phyloP scores from a whole-genome alignment of 2,888 invertebrate genomes.

The Ormyrus nitidulus region DNA sequence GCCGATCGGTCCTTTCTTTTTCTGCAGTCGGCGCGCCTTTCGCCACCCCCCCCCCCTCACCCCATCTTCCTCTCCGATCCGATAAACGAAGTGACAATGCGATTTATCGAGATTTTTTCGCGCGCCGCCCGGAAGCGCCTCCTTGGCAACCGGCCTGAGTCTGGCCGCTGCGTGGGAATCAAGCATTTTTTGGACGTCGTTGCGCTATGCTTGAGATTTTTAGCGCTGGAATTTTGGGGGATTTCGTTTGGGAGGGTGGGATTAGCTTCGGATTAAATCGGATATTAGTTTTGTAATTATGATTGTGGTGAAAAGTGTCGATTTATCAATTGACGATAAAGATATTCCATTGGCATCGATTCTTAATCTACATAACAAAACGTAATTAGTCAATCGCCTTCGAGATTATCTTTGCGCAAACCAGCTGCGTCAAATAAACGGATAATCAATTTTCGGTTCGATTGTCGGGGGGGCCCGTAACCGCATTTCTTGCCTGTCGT shows the following conservation, averaged over 20 bases:
- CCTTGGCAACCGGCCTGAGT: slow-evolving; percentile 49
- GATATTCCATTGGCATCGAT: too few species aligned
- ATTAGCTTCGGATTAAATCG: too few species aligned
- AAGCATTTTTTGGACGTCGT: slow-evolving; percentile 25
- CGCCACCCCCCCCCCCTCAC: slow-evolving; percentile 2
- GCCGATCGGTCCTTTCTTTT: slow-evolving; percentile 21
- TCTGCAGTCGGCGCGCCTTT: neutral
- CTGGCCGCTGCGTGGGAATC: slow-evolving; percentile 23
- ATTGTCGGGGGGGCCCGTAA: neutral
- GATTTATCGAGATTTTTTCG: slow-evolving; percentile 53
- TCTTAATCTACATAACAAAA: too few species aligned
- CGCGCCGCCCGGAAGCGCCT: slow-evolving; percentile 35
- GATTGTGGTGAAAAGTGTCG: too few species aligned
- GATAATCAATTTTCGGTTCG: neutral
- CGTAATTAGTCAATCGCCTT: too few species aligned
- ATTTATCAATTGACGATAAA: too few species aligned
- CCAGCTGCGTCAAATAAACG: neutral
- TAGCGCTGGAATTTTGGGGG: too few species aligned
- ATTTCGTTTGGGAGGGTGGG: too few species aligned
- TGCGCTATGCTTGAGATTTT: neutral
- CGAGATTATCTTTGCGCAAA: too few species aligned
- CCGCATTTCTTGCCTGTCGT: neutral
- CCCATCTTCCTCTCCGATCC: slow-evolving; percentile 36
- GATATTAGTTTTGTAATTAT: too few species aligned
- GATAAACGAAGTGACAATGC: slow-evolving; percentile 56